Evolutionary conservation across 2,888 invertebrate species (phyloP), one percentile per base, ranked within the genome.

Genomic region (Hipparchia sbordonii): DNA sequence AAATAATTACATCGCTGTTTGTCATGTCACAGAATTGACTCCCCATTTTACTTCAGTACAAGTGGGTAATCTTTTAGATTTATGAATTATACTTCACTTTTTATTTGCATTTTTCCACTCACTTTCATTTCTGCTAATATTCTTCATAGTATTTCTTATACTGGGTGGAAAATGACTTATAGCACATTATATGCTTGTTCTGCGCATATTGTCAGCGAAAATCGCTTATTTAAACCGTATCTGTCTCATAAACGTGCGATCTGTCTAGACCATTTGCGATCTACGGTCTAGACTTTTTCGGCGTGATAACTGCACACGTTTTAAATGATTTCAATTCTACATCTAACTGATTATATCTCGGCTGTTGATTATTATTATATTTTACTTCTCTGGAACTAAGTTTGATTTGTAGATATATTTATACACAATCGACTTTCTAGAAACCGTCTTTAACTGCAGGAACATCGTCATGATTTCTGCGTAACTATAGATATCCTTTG

Each of bases 301-400:
- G 46, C 67, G 56, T 67, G 67, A 56, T 39, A 67, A 56, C 39
- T 67, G 56, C 56, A 56, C 45, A 56, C 56, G 56, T 45, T 56
- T 13, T 45, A 9, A 56, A 67, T 67, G 23, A 8, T 9, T 45
- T 56, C 13, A 23, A 23, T 33, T 39, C 39, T 39, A 57, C 23
- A 7, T 8, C 51, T 54, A 23, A 13, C n/a, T 56, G n/a, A 6
- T n/a, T 56, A 56, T n/a, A 7, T 13, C 13, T 23, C 9, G 9
- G 10, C 33, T 33, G 59, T 33, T 59, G 0, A 33, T 6, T 59
- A 33, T 33, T 23, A 5, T 5, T 8, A 23, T 23, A 23, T 23
- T 23, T 23, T 23, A 23, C 23, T 23, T 23, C 23, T 23, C 23
- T 23, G 23, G 23, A 39, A 39, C 39, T 2, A 39, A 39, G 39